Base-by-base conservation (phyloP, 30 jellyfish, hydroid and myxozoan species). In the Hydractinia symbiolongicarpus region DNA sequence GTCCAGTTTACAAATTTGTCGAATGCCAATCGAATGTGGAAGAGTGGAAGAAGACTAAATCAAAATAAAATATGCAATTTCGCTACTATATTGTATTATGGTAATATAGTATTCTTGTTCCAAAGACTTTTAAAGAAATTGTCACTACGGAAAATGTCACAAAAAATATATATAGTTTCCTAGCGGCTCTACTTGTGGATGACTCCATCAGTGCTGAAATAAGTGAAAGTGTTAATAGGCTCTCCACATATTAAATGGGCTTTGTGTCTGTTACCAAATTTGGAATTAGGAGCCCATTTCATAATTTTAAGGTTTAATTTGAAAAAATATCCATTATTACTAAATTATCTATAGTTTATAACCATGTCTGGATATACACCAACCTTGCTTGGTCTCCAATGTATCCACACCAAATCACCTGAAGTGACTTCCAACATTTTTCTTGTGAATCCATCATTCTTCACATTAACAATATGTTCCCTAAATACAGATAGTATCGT, bases 361-460 rank as follows among this genome's bases (percentile, higher is more conserved):
- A 30, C 44, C 44, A 30, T 30, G 44, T 30, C 44, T 30, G 69
- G 15, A 17, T 58, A 58, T 58, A 17, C 69, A 16, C 87, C 15
- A 61, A 79, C 87, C 16, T 79, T 79, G 82, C 87, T 79, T 61
- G 87, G 87, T 61, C 87, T 60, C 87, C 87, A 79, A 50, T 79
- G 87, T 7, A 79, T 21, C 87, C 87, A 79, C 30, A 79, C 87
- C 30, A 64, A 51, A 79, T 79, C 87, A 52, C 87, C 87, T 60
- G 87, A 62, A 16, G 87, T 79, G 11, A 79, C 87, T 66, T 79
- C 87, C 54, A 79, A 53, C 11, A 79, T 61, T 61, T 79, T 79
- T n/a, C 87, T 52, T 61, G 87, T 79, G 5, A 79, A 79, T 5
- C 87, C 87, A 79, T 67, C 50, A 79, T 79, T 79, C 55, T 79